Conservation (phyloP, 2,888 invertebrate species). For the Folsomia manolachei region DNA sequence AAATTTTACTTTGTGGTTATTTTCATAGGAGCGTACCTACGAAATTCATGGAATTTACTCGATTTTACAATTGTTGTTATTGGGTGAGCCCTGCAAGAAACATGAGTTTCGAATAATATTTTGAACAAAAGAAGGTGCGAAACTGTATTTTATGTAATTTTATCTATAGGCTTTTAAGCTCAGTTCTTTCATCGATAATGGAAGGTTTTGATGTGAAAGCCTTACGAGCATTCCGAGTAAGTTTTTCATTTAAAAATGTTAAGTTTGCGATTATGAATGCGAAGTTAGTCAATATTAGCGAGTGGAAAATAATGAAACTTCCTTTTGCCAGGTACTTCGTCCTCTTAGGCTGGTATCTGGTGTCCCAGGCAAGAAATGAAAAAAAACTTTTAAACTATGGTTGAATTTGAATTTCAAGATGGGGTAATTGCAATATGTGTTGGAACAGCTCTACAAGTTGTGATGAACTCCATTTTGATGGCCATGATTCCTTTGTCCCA, state of each 20-base stretch:
- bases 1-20: no score
- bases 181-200: constrained; percentile 53
- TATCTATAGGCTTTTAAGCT: constrained; percentile 55
- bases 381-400: constrained; percentile 1
- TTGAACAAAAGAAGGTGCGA: not conserved
- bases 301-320: no score
- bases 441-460: constrained; percentile 61
- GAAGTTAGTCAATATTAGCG: no score
- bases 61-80: constrained; percentile 62
- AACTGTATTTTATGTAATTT: not conserved
- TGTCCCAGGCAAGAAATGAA: constrained; percentile 59
- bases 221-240: constrained; percentile 61
- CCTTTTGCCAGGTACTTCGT: constrained; percentile 56
- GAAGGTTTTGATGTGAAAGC: constrained; percentile 64
- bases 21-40: no score
- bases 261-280: not conserved
- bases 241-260: no score
- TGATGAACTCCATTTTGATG: constrained; percentile 63
- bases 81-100: constrained; percentile 56
- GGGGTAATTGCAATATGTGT: constrained; percentile 17
- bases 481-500: constrained; percentile 61
- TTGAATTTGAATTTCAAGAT: not conserved
- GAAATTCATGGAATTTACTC: constrained; percentile 64
- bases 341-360: constrained; percentile 63
- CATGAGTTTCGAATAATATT: constrained; percentile 6